Base-by-base conservation (phyloP, 2,888 invertebrate genomes). In the Rutpela maculata region DNA sequence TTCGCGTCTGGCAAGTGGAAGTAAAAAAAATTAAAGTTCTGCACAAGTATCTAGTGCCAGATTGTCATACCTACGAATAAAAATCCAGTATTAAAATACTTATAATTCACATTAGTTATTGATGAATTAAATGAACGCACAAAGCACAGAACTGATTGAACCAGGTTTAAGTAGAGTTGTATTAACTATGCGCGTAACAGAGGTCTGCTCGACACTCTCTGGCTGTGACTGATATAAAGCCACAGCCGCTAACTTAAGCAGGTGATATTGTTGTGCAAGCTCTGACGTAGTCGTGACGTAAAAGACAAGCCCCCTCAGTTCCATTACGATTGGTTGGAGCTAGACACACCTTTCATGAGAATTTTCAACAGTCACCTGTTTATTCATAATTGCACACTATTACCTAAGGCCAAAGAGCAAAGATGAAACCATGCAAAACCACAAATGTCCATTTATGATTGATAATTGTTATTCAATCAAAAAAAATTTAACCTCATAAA, bases 191-290 rank as follows among this genome's bases (percentile, higher is more conserved):
- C 79, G 80, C 82, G 79, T 63, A 6, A 71, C 73, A 22, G 62
- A 67, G 62, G 77, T 72, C 59, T 6, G 50, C 59, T 62, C 55
- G 57, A 55, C 68, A 68, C 72, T 60, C 62, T 18, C 38, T 77
- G 75, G 75, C 75, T 73, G 80, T 78, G 73, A 81, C 79, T 81
- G 79, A 77, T 80, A 78, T 69, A 77, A 78, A 59, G 62, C 62
- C 55, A 76, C 79, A 78, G 79, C 78, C 66, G 67, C 79, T 68
- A 75, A 78, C 80, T 70, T 80, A 80, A 82, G 83, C 81, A 83
- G 83, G 83, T 83, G 83, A 83, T 80, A 79, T 81, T 77, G 76
- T 81, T 81, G 80, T 82, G 81, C 81, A 81, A 83, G 80, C 77
- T 19, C 76, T 83, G 80, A 82, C 81, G 83, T 81, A 77, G 69